Evolutionary conservation across 1,140 invertebrate species (phyloP), one percentile per base, ranked within the genome.

Genomic region (Doryteuthis pealeii): DNA sequence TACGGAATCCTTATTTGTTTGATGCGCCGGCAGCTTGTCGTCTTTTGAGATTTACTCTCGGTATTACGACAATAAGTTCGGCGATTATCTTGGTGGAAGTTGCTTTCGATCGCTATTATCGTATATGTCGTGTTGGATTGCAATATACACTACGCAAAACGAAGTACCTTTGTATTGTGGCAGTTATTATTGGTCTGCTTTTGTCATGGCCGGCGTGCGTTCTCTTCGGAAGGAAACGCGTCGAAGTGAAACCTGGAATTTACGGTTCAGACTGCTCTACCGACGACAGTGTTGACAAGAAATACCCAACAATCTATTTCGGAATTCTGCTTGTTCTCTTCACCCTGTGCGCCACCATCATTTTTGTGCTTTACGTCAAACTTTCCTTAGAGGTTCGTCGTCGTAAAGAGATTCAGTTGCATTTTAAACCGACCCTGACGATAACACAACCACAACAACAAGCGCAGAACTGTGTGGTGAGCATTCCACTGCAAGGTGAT

Each of bases 1-100:
- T 86, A 28, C 65, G 83, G 33, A 82, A 80, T 73, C 84, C 84
- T 12, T 84, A 83, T 74, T 82, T 82, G 76, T 86, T 86, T 77
- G 79, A 84, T 68, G 79, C 81, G 15, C 81, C 83, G 1, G 78
- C 79, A 1, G 84, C 83, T 18, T 86, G 84, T 74, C 84, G 84
- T 74, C 69, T 86, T 31, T 71, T 86, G n/a, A 68, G 84, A 33
- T 86, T 84, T 73, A 75, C 80, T 1, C 81, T 84, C 74, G 83
- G 82, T 12, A 78, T 81, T 18, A 84, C 84, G 32, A 86, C 80
- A 74, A 84, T 86, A 12, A 82, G 82, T 30, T 84, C 83, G 43
- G 84, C 83, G 2, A 81, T 81, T 45, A 80, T 83, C 35, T 78
- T 86, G 1, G 83, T 86, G 5, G 80, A 77, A 1, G 84, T 86